Percentiles rank a stretch among this genome's conserved stretches.
These are phyloP conservation scores for Lytechinus variegatus DNA, from an alignment of 35 echinoderm and acorn worm species.

Conservation along the genomic window DNA sequence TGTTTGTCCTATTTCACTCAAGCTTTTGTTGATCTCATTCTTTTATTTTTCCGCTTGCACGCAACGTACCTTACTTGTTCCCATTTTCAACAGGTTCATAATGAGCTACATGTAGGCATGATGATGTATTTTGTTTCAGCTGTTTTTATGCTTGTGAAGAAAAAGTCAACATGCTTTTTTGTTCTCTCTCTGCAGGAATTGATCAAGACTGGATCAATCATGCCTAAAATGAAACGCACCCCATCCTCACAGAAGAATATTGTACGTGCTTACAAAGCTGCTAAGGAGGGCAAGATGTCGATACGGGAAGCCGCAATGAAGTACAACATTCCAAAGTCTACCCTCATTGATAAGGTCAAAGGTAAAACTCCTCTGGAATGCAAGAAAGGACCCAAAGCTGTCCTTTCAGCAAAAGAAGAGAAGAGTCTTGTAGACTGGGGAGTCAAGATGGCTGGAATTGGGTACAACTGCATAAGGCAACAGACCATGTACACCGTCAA, in stretches of 20 bases:
- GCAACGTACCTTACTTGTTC: too few species aligned
- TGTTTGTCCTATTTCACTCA: too few species aligned
- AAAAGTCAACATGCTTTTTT: not conserved
- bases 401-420: constrained; percentile 50
- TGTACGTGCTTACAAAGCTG: constrained; percentile 7
- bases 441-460: constrained; percentile 54
- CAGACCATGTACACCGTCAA: constrained; percentile 57
- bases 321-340: constrained; percentile 49
- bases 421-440: constrained; percentile 26
- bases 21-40: too few species aligned
- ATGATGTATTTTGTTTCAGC: too few species aligned
- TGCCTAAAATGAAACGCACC: not conserved
- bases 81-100: too few species aligned
- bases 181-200: not conserved
- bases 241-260: constrained; percentile 38
- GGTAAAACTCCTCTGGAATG: constrained; percentile 9
- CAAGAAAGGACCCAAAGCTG: constrained; percentile 30
- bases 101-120: too few species aligned
- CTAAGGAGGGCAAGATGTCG: constrained; percentile 45
- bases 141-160: too few species aligned
- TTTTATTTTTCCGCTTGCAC: too few species aligned
- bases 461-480: constrained; percentile 33
- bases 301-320: constrained; percentile 38
- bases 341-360: constrained; percentile 53
- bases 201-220: not conserved